Conservation (phyloP, 2,888 invertebrate species). For the Rugalucina vietnamica region DNA sequence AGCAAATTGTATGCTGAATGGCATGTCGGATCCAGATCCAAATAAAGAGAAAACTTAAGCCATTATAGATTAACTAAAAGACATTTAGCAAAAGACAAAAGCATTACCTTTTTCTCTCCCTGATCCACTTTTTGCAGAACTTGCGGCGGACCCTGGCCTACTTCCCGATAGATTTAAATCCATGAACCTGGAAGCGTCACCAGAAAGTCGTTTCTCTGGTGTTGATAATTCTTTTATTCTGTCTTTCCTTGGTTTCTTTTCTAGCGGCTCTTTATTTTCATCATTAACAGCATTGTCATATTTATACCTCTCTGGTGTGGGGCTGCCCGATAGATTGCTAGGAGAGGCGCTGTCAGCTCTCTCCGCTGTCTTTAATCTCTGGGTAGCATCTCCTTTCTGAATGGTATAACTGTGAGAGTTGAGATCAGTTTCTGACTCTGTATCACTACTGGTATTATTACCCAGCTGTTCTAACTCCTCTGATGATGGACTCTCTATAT, state of each 20-base stretch:
- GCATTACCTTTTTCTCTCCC: slow-evolving; percentile 58
- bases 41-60: too few relatives aligned
- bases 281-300: neutral
- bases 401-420: slow-evolving; percentile 7
- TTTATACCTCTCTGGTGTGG: neutral
- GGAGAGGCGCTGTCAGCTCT: neutral
- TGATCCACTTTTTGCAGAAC: slow-evolving; percentile 57
- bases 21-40: too few relatives aligned
- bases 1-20: too few relatives aligned
- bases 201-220: slow-evolving; percentile 28
- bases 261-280: slow-evolving; percentile 32
- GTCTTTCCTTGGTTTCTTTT: slow-evolving; percentile 44
- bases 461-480: slow-evolving; percentile 45
- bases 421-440: slow-evolving; percentile 38
- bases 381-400: slow-evolving; percentile 1
- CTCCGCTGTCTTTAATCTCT: neutral
- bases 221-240: slow-evolving; percentile 48
- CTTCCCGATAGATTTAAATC: slow-evolving; percentile 54
- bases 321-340: neutral
- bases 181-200: slow-evolving; percentile 47
- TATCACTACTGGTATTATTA: slow-evolving; percentile 48
- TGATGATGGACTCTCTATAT: slow-evolving; percentile 56
- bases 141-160: slow-evolving; percentile 57
- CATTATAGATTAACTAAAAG: too few relatives aligned
- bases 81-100: neutral